Base-by-base conservation (phyloP, 2,797 vertebrate genomes). In the Acanthurus leucopareius region DNA sequence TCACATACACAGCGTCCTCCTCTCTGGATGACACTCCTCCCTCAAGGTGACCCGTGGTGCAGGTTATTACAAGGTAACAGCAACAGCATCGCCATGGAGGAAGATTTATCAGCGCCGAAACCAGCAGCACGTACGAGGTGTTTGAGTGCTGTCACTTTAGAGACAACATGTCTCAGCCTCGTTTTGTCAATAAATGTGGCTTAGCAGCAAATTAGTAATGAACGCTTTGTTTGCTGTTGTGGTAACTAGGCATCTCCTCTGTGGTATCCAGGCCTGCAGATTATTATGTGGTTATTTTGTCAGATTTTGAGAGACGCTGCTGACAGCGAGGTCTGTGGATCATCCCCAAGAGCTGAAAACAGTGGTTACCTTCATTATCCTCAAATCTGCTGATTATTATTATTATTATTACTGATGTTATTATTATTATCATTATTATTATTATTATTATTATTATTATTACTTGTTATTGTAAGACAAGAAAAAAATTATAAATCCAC, bases 11-110 rank as follows among this genome's bases (percentile, higher is more conserved):
- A 22, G 17, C 15, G 35, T 75, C 62, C 75, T 65, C 61, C 61
- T 69, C 59, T 76, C 52, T 66, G 68, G 13, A 51, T 78, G 75
- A 86, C 53, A 63, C 53, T 25, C 77, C 53, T 25, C 77, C 83
- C 75, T 86, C 87, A 89, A 88, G 88, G 86, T 91, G 79, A 87
- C 80, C 80, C 76, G 22, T 32, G 22, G 47, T 75, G 15, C 35
- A 40, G 42, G 35, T 1, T 68, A 58, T 53, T 61, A 62, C 11
- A 15, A 53, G n/a, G 52, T 62, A 63, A 79, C 57, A 16, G 49
- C 14, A 56, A 67, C 35, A n/a, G n/a, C 38, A 28, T 35, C 32
- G 38, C 38, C 57, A 25, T 25, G 25, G 25, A 20, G 25, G 58
- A 70, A 17, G 6, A 35, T 73, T 49, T 54, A 48, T 59, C 17